Conservation (phyloP, 2,797 vertebrate species). For the Gallinago solitaria region DNA sequence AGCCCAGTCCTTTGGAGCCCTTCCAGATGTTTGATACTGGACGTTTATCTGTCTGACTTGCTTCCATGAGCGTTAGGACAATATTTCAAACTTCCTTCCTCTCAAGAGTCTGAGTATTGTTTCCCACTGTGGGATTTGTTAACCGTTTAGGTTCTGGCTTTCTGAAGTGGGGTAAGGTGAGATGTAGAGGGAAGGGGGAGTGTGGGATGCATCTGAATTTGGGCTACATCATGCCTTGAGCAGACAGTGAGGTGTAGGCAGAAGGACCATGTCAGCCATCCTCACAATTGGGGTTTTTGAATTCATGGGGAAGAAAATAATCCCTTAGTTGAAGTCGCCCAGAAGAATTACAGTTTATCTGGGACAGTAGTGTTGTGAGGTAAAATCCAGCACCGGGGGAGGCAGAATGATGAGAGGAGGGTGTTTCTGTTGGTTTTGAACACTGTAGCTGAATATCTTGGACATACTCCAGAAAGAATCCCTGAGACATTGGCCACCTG, state of each 20-base stretch:
- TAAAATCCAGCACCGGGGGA: not conserved
- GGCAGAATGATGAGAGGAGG: not conserved
- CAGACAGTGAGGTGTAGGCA: not conserved
- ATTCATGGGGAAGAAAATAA: not conserved
- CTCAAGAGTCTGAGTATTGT: not conserved
- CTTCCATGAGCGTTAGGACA: not conserved
- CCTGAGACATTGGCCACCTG: rapidly evolving
- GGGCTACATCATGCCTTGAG: not conserved
- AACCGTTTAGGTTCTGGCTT: not conserved
- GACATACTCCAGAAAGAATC: not conserved
- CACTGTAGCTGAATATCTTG: not conserved
- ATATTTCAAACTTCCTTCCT: not conserved
- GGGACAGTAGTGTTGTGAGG: not conserved
- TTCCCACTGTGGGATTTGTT: not conserved
- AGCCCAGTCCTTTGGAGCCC: not conserved
- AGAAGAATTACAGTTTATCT: not conserved
- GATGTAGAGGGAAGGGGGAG: not conserved
- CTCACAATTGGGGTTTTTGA: not conserved
- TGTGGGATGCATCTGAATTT: not conserved
- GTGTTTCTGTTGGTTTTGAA: rapidly evolving
- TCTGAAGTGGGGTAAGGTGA: not conserved
- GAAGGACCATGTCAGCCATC: rapidly evolving
- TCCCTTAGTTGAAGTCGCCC: not conserved
- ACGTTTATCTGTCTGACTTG: not conserved
- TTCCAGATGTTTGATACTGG: not conserved